Conservation (phyloP, 2,797 vertebrate species). For the Glossophaga mutica region DNA sequence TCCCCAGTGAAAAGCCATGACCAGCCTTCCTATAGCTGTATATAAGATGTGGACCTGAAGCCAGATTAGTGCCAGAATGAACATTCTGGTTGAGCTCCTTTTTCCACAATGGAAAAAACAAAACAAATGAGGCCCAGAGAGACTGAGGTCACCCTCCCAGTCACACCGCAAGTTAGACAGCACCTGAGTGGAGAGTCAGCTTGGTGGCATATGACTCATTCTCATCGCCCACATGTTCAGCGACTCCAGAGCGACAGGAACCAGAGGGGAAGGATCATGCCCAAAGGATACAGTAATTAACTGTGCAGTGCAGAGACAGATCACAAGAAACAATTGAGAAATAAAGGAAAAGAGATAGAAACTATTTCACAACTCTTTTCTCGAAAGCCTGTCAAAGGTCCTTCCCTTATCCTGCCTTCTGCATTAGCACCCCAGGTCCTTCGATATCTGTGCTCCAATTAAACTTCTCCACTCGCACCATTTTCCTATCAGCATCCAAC, state of each 20-base stretch:
- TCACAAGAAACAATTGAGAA: not conserved
- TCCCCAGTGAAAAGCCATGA: not conserved
- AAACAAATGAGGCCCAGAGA: not conserved
- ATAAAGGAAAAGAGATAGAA: not conserved
- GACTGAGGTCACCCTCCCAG: no score
- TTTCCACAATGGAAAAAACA: not conserved
- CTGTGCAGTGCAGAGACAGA: not conserved
- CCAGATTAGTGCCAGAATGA: not conserved
- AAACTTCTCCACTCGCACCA: not conserved
- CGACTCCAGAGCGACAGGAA: not conserved
- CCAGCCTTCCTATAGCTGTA: not conserved
- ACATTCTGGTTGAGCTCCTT: not conserved
- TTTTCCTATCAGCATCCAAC: not conserved
- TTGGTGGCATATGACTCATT: not conserved
- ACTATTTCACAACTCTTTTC: not conserved
- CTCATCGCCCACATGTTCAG: not conserved
- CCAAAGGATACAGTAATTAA: not conserved
- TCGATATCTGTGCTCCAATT: not conserved
- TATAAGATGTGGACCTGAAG: not conserved
- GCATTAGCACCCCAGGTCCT: not conserved
- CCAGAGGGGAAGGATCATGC: not conserved
- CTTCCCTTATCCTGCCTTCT: not conserved
- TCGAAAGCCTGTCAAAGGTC: not conserved
- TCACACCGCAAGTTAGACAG: not conserved
- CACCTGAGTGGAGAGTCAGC: not conserved